Evolutionary conservation across 2,888 invertebrate genomes (phyloP).

Genomic region (Drosophila percnosoma): DNA sequence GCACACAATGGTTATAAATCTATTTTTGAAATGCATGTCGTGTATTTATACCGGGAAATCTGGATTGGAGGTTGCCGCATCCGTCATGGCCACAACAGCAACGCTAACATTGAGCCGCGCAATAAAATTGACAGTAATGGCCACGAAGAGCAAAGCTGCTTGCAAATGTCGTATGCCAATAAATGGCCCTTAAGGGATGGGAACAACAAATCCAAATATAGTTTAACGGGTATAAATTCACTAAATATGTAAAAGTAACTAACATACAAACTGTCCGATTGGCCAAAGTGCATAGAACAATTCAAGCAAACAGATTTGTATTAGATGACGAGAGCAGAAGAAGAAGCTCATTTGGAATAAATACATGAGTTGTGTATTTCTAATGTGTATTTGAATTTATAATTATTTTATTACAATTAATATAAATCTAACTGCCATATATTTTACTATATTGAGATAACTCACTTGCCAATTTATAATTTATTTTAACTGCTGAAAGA

Average conservation of each 20-base stretch:
- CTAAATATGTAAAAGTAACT: neutral
- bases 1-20: neutral
- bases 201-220: neutral
- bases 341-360: neutral
- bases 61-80: constrained; percentile 85
- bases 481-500: neutral
- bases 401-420: neutral
- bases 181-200: constrained; percentile 72
- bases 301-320: neutral
- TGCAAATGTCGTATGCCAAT: constrained; percentile 89
- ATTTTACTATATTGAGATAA: neutral
- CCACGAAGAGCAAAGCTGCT: constrained; percentile 87
- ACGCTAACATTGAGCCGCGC: constrained; percentile 89
- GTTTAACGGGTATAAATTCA: neutral
- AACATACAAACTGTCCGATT: neutral
- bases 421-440: neutral
- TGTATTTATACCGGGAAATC: constrained; percentile 84
- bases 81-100: constrained; percentile 90
- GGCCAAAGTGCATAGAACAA: neutral
- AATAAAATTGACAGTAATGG: constrained; percentile 87
- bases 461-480: neutral
- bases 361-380: neutral
- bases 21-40: neutral
- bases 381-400: neutral
- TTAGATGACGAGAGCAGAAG: neutral